Evolutionary conservation across 2,888 invertebrate species (phyloP), one percentile per base, ranked within the genome.

Genomic region (Lasioglossum marginatum): DNA sequence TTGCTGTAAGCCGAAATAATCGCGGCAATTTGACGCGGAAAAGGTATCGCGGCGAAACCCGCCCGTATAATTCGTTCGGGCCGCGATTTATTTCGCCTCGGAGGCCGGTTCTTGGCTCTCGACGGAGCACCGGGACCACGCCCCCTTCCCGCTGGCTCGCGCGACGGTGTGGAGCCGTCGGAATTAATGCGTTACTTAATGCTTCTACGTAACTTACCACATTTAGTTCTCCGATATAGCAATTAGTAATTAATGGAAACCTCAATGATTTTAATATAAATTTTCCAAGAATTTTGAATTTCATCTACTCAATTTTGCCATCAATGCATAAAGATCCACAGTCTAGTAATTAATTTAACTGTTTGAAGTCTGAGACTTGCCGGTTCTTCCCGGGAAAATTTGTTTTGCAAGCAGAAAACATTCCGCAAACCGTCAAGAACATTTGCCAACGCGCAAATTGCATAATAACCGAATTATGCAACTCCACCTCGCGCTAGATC

Each of bases 1-100:
- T 87, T 78, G 80, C 81, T 23, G 87, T 82, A 85, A 82, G 63
- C 80, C 82, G 72, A 82, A 87, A 86, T 87, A 80, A 87, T 87
- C 82, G 80, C 73, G 86, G 86, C 81, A 82, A 87, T 87, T 87
- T 78, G 84, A 84, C 77, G 70, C 19, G 66, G 79, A 60, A 70
- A 72, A 70, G 66, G 68, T 68, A 34, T n/a, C 48, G 48, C 34
- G 68, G 8, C 6, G n/a, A 27, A n/a, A 75, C 27, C 16, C 5
- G 16, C 8, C 23, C 52, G 57, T 27, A 37, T 40, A 40, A 75
- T 75, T 57, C 57, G 48, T 66, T 66, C n/a, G 45, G 1, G 57
- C 10, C 73, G 31, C 31, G n/a, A 73, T 70, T 48, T 68, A 52
- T 80, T 48, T 48, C 68, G 37, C 16, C 34, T 8, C n/a, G 14